Evolutionary conservation across 2,888 invertebrate genomes (phyloP), one percentile per base, ranked within the genome.

Genomic region (Schrankia costaestrigalis): DNA sequence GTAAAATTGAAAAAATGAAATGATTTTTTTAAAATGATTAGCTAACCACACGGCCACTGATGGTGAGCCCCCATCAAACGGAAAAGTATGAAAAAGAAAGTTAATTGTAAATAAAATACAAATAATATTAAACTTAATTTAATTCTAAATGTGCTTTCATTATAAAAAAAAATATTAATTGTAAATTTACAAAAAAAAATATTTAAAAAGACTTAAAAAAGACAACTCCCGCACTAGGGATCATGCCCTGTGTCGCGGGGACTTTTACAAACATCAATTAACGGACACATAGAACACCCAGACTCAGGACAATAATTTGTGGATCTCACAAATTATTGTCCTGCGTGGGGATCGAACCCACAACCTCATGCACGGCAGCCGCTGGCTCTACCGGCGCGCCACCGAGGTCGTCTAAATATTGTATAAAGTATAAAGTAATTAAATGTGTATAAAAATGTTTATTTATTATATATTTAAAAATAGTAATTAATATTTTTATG

Each of bases 51-150:
- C 48, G 47, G 77, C 70, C 77, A 57, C 34, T 66, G 78, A 81
- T 82, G 84, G 77, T 44, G 86, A 85, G 86, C 86, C 86, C 85
- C 75, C 84, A 81, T 84, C 84, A n/a, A n/a, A 69, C 62, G 60
- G 49, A 74, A 78, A 79, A 78, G 79, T 80, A 77, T 71, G 63
- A 46, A 37, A 38, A 44, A 31, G 37, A 25, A 37, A 65, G 60
- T 60, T 60, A 51, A 64, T 64, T 56, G 41, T 52, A 46, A 32
- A 46, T 34, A 31, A 49, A 32, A 41, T 24, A 44, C 9, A 11
- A 9, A 38, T 26, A 42, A 31, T 22, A 36, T 7, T 21, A 45
- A 36, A 26, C 29, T 34, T 31, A 23, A 39, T 30, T 50, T 19
- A 23, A 13, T 45, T 43, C 26, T 56, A 24, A 44, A 18, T 54